Conservation (phyloP, 2,113 vertebrate genomes). For the Carlito syrichta region DNA sequence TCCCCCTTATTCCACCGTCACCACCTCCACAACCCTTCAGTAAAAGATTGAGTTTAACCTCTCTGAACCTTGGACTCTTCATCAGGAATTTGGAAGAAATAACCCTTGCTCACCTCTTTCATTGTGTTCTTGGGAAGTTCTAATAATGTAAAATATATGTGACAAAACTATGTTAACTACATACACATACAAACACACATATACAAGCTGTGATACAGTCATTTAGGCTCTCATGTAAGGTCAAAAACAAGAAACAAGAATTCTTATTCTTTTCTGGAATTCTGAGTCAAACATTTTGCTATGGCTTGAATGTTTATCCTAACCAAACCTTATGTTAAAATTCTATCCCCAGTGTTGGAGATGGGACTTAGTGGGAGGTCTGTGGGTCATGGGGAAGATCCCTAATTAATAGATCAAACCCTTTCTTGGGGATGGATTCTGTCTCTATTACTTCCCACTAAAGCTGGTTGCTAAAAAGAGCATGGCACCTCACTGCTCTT, state of each 20-base stretch:
- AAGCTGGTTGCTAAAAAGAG: background rate
- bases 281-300: background rate
- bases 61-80: background rate
- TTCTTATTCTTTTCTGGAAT: background rate
- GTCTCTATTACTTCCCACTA: background rate
- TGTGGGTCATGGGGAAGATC: background rate
- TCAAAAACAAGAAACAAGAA: background rate
- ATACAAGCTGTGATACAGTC: background rate
- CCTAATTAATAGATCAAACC: background rate
- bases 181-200: background rate
- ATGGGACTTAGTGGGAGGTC: background rate
- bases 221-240: background rate
- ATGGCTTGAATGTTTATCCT: background rate
- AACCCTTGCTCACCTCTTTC: background rate
- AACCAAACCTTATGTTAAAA: background rate
- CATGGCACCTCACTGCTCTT: background rate
- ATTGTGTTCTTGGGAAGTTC: background rate
- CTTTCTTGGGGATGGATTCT: background rate
- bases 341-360: background rate
- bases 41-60: background rate
- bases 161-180: background rate
- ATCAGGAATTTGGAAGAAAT: background rate
- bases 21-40: background rate
- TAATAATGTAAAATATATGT: background rate
- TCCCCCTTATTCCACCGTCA: background rate